A percentile compares a stretch with the other conserved stretches of the same genome.
phyloP scores from a whole-genome alignment of 2,797 vertebrate genomes.

The Centroberyx gerrardi region DNA sequence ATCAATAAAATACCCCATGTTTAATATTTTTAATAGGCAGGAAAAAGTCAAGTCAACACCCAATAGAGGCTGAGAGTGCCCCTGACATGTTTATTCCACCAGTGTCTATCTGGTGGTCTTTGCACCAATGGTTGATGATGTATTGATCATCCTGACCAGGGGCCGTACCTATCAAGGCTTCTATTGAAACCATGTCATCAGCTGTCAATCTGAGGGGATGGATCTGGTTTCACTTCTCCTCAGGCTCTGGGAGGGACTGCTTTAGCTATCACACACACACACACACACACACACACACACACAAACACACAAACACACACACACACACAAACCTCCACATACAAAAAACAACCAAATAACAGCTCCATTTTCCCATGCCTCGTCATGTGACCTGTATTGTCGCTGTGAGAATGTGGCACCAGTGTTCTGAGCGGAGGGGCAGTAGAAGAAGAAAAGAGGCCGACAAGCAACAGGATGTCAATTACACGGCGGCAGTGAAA shows the following conservation, averaged over 20 bases:
- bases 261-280: background rate
- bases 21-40: too few species aligned
- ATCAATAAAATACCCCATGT: too few species aligned
- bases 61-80: too few species aligned
- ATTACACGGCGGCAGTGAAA: slow-evolving; percentile 75
- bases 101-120: too few species aligned
- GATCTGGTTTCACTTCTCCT: slow-evolving; percentile 59
- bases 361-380: slow-evolving; percentile 35
- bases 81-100: too few species aligned
- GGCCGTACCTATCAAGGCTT: slow-evolving; percentile 17
- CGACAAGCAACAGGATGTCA: slow-evolving; percentile 72
- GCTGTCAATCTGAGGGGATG: slow-evolving; percentile 31
- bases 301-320: slow-evolving; percentile 6
- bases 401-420: slow-evolving; percentile 45
- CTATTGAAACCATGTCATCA: slow-evolving; percentile 24
- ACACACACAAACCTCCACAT: slow-evolving; percentile 16
- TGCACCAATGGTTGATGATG: too few species aligned
- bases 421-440: slow-evolving; percentile 31
- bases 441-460: slow-evolving; percentile 35
- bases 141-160: background rate
- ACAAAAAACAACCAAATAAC: background rate
- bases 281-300: background rate
- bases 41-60: too few species aligned
- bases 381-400: slow-evolving; percentile 45
- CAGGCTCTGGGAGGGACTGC: slow-evolving; percentile 3